A percentile compares a stretch with the other conserved stretches of the same genome.
Evolutionary conservation across 2,113 vertebrate genomes (phyloP).

Genomic region (Gymnocephalus cernua): DNA sequence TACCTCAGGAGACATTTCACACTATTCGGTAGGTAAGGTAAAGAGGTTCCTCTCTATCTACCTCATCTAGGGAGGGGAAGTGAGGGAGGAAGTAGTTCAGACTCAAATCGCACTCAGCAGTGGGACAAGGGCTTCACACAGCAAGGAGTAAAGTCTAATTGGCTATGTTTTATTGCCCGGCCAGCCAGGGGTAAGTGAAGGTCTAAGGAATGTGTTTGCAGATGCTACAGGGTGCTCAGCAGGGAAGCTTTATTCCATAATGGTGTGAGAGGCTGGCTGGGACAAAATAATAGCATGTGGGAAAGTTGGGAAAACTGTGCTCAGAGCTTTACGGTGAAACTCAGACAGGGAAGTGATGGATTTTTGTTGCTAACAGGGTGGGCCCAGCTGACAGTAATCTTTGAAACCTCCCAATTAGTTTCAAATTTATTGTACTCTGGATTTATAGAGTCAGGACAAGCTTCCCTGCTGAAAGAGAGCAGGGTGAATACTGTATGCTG

Average conservation of each 20-base stretch:
- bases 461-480: constrained; percentile 40
- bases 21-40: constrained; percentile 33
- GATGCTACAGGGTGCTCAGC: constrained; percentile 62
- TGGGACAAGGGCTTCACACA: constrained; percentile 64
- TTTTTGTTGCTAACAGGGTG: constrained; percentile 46
- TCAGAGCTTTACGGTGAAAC: constrained; percentile 42
- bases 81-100: constrained; percentile 67
- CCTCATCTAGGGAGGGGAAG: constrained; percentile 51
- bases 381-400: constrained; percentile 59
- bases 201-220: constrained; percentile 71
- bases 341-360: constrained; percentile 54
- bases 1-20: background rate
- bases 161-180: constrained; percentile 70
- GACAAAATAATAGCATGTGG: constrained; percentile 47
- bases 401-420: constrained; percentile 67
- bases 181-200: constrained; percentile 66
- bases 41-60: constrained; percentile 29
- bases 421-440: constrained; percentile 61
- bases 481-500: background rate
- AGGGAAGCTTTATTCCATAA: constrained; percentile 55
- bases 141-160: constrained; percentile 70
- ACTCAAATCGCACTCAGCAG: constrained; percentile 70
- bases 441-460: constrained; percentile 62
- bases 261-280: constrained; percentile 42
- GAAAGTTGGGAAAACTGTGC: constrained; percentile 37